These are phyloP conservation scores for Epizoanthus illoricatus DNA, from an alignment of 92 coral and sea anemone genomes.

Conservation along the genomic window DNA sequence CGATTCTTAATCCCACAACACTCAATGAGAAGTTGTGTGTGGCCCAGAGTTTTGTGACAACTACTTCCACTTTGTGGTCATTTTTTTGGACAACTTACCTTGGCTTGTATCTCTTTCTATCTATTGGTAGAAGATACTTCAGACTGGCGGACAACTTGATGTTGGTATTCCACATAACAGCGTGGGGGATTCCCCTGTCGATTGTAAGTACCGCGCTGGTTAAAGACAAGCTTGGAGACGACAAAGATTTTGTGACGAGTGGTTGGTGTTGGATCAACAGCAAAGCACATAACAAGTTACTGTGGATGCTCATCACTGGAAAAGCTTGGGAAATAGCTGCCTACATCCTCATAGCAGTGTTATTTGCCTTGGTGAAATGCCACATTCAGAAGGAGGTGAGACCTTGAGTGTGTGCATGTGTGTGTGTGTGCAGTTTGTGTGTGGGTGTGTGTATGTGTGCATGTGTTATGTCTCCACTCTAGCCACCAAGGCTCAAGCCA, in stretches of 20 bases:
- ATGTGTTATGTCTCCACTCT: too few relatives aligned
- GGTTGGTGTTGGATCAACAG: conserved; percentile 92
- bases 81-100: conserved; percentile 93
- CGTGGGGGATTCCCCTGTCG: conserved; percentile 76
- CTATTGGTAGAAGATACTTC: conserved; percentile 51
- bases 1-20: conserved; percentile 13
- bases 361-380: conserved; percentile 60
- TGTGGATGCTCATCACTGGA: conserved; percentile 90
- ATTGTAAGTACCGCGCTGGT: conserved; percentile 58
- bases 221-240: conserved; percentile 57
- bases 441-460: too few relatives aligned
- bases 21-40: conserved; percentile 28
- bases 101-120: conserved; percentile 65
- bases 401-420: not conserved
- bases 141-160: conserved; percentile 64
- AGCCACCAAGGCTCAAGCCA: too few relatives aligned
- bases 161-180: conserved; percentile 64
- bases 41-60: conserved; percentile 80
- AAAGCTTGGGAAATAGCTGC: conserved; percentile 90
- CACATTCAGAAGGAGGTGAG: conserved; percentile 80
- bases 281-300: not conserved
- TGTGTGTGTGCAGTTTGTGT: not conserved
- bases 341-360: conserved; percentile 50
- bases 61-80: conserved; percentile 82
- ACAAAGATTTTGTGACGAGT: conserved; percentile 45